Percentiles rank a stretch among this genome's conserved stretches.
Conservation (phyloP, 2,797 vertebrate species). For the Sebastes itinus region DNA sequence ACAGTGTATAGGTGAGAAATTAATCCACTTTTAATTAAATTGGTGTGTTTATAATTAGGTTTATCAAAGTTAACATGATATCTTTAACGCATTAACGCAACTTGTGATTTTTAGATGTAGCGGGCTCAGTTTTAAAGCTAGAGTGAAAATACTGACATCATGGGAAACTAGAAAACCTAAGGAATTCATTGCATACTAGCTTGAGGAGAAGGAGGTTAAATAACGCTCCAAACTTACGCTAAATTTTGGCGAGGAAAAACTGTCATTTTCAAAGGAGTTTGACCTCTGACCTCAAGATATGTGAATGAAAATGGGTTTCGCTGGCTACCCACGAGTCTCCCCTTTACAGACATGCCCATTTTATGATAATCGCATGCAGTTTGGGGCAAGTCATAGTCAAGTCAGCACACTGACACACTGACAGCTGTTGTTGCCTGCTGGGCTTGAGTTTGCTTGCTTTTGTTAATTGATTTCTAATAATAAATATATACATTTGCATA, state of each 20-base stretch:
- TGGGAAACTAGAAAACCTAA: neutral
- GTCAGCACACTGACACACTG: neutral
- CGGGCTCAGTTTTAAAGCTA: neutral
- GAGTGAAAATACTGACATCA: neutral
- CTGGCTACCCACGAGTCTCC: neutral
- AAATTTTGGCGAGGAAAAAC: neutral
- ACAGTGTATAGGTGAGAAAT: neutral
- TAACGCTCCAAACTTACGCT: neutral
- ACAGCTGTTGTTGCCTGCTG: neutral
- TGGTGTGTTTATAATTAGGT: conserved; percentile 1
- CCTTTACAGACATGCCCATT: neutral
- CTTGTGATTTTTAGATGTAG: neutral
- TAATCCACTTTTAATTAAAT: conserved; percentile 30
- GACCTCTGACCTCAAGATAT: neutral
- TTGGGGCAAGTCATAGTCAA: neutral
- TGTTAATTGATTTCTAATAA: no score
- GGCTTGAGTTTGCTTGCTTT: neutral
- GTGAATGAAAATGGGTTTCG: neutral
- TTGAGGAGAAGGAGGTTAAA: neutral
- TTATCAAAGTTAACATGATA: neutral
- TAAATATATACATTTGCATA: no score
- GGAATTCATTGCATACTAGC: no score
- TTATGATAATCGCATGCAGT: neutral
- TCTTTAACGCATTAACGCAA: no score
- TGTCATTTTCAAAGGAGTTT: neutral